Evolutionary conservation across 2,113 vertebrate genomes (phyloP), one percentile per base, ranked within the genome.

Genomic region (Chlamydotis undulata): DNA sequence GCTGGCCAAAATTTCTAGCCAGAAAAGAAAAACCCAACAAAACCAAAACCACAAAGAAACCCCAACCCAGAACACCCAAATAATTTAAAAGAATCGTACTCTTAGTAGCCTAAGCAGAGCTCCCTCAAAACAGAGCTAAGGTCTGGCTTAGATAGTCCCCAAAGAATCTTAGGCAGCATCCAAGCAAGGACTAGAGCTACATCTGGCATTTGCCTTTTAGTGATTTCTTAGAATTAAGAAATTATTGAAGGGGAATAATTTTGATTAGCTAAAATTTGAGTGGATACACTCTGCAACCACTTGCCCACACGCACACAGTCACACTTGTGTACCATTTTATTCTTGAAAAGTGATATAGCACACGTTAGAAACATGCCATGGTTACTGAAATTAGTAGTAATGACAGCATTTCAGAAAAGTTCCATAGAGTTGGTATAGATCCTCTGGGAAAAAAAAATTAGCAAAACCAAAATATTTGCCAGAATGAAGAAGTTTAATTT

Each of bases 41-140:
- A 0, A 33, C 10, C 28, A 24, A 29, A 39, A 59, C 3, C 9
- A 17, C 1, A 0, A 19, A 35, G 28, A 52, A 69, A 22, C 6
- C 8, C 41, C 41, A 43, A 43, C 41, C 15, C 41, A 43, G 41
- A 43, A 16, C 41, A 15, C 41, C 24, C 1, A 0, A 19, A 43
- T 59, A 47, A 67, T 45, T 83, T 52, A 57, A 74, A 56, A 43
- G 11, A 52, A 43, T 69, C 29, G 68, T 33, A 24, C 16, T 56
- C 53, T 76, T 4, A 45, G 17, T 17, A 61, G 45, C 11, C 65
- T 64, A 64, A 69, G 37, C 26, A 77, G 39, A 90, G 53, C 8
- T 76, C 25, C 33, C 15, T 64, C 89, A 63, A 78, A 86, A 78
- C 2, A 49, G 24, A 59, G n/a, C 19, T 35, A 75, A 81, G 12